Evolutionary conservation across 1,140 invertebrate genomes (phyloP).

Genomic region (Drosophila busckii): DNA sequence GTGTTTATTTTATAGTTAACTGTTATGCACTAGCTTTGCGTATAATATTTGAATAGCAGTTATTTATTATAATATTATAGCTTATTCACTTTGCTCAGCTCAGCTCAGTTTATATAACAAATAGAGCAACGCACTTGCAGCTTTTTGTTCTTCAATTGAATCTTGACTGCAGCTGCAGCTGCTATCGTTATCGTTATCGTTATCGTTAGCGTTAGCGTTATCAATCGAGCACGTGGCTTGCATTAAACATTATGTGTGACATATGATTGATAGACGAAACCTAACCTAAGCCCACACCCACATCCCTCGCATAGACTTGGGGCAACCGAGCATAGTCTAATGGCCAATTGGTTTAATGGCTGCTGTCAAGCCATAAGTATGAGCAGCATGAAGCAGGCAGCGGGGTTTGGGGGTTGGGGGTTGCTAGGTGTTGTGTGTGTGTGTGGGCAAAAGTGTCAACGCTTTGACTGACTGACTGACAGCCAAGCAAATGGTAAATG

Average conservation of each 20-base stretch:
- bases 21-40: too few relatives aligned
- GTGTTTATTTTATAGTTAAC: too few relatives aligned
- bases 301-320: neutral
- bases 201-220: neutral
- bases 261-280: slow-evolving; percentile 36
- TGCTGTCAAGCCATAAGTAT: neutral
- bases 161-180: slow-evolving; percentile 14
- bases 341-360: slow-evolving; percentile 37
- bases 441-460: slow-evolving; percentile 36
- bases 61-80: too few relatives aligned
- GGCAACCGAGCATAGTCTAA: slow-evolving; percentile 23
- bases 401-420: too few relatives aligned
- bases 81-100: too few relatives aligned
- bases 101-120: too few relatives aligned
- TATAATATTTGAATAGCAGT: too few relatives aligned
- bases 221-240: too few relatives aligned
- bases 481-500: slow-evolving; percentile 30
- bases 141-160: neutral
- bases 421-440: slow-evolving; percentile 1
- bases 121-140: too few relatives aligned
- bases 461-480: slow-evolving; percentile 31
- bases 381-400: neutral
- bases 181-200: neutral
- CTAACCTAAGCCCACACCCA: neutral
- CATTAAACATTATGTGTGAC: too few relatives aligned